Evolutionary conservation across 2,888 invertebrate species (phyloP), one percentile per base, ranked within the genome.

Genomic region (Patella depressa): DNA sequence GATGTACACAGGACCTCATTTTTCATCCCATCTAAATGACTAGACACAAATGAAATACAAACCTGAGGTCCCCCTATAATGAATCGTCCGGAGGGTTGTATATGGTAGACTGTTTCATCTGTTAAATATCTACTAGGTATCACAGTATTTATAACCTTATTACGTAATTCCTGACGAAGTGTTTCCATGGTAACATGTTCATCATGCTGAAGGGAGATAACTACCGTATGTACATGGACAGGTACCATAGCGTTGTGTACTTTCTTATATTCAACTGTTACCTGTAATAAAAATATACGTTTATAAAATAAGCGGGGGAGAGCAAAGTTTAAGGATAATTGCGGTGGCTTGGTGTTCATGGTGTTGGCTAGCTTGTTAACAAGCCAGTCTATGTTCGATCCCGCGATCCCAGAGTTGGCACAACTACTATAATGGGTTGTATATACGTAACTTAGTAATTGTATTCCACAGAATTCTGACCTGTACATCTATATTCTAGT

Each of bases 21-120:
- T 45, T 45, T 45, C 1, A 45, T 1, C 0, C 45, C 45, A 45
- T 45, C 9, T 9, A 1, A 45, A 45, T 7, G 45, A 45, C 45
- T 45, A 45, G 45, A 45, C 45, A 45, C 45, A 11, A 53, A 14
- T 9, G 7, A 19, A 34, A 76, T 74, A 74, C 65, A 90, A 92
- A 96, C 96, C 95, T 97, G 96, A 85, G 98, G 98, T 81, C 98
- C 98, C 81, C 98, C 98, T 90, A 98, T 96, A 84, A 97, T 96
- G 91, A 99, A 99, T 57, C 96, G 93, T 73, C 98, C 98, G 87
- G 98, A 98, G 12, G 98, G 98, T 92, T 99, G 98, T 87, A 99
- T 96, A 92, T 98, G 98, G 85, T 97, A 95, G 83, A 97, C 94
- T 14, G 98, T 99, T 88, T 95, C 94, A 14, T 95, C 95, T 92